Base-by-base conservation (phyloP, 2,797 vertebrate species). In the Momotus momota region DNA sequence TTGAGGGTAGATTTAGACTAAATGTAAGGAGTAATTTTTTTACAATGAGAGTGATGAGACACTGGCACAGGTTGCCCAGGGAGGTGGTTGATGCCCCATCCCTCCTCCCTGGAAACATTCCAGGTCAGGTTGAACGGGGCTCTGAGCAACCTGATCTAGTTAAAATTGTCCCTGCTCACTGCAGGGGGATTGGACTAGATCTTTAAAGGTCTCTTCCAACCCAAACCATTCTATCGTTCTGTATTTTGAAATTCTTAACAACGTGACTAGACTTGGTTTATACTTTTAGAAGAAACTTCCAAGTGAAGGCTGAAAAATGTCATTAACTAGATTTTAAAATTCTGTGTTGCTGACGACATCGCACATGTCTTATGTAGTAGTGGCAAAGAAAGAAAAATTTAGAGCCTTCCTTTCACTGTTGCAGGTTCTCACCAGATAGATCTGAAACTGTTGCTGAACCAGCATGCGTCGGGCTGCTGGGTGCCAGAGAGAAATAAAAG, bases 391-490 rank as follows among this genome's bases (percentile, higher is more conserved):
- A 35, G 22, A 49, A 51, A 17, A 55, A 54, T 38, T 70, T 75
- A 29, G 20, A 86, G 3, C 7, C 45, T 77, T 80, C 33, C 7
- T 35, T 79, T 62, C 11, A 4, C 5, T 72, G 29, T 23, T 82
- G 15, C 11, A 46, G 38, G 22, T 52, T 74, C 26, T 70, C 8
- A 3, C 10, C 7, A 6, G 38, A 10, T 21, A 27, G 40, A 17
- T 29, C 22, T 41, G 35, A 74, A 83, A 16, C 2, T 0, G 6
- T 29, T 14, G 10, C 6, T 67, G 26, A 92, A 45, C 8, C 8
- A 43, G 27, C 4, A 21, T 3, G 13, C 4, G 12, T 16, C 0
- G 0, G 46, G 21, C 21, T 64, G 13, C 45, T 67, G n/a, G 21
- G 21, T 43, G 5, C 29, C 22, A 61, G 45, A n/a, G 58, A 78